Conservation (phyloP, 2,797 vertebrate species). For the Gallirallus australis region DNA sequence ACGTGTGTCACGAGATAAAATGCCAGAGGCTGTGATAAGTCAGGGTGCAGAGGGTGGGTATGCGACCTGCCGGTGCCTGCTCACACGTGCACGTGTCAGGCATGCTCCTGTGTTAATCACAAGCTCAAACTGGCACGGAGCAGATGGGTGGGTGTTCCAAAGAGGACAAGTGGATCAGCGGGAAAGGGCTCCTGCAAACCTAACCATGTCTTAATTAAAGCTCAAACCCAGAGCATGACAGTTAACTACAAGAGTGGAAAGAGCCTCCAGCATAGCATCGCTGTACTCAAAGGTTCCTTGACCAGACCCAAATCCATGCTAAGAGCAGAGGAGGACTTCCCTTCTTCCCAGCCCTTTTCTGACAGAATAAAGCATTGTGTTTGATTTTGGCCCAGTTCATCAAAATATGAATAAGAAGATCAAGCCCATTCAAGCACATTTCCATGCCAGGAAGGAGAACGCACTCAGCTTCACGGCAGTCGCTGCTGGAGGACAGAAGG, state of each 20-base stretch:
- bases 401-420: not conserved
- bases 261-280: accelerated
- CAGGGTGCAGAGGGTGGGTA: accelerated
- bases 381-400: not conserved
- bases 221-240: not conserved
- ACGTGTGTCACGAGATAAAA: accelerated
- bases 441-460: not conserved
- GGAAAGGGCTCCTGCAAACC: not conserved
- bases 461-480: not conserved
- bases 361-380: not conserved
- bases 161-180: not conserved
- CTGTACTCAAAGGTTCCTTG: not conserved
- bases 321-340: not conserved
- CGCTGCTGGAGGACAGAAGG: not conserved
- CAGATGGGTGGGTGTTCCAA: not conserved
- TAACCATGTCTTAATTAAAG: accelerated
- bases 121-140: not conserved
- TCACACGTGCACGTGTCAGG: accelerated
- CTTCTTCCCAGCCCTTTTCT: not conserved
- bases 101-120: accelerated
- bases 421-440: not conserved
- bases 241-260: not conserved
- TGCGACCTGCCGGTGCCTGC: not conserved
- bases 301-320: not conserved
- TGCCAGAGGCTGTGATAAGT: not conserved